Evolutionary conservation across 2,113 vertebrate species (phyloP), one percentile per base, ranked within the genome.

Genomic region (Stegastes partitus): DNA sequence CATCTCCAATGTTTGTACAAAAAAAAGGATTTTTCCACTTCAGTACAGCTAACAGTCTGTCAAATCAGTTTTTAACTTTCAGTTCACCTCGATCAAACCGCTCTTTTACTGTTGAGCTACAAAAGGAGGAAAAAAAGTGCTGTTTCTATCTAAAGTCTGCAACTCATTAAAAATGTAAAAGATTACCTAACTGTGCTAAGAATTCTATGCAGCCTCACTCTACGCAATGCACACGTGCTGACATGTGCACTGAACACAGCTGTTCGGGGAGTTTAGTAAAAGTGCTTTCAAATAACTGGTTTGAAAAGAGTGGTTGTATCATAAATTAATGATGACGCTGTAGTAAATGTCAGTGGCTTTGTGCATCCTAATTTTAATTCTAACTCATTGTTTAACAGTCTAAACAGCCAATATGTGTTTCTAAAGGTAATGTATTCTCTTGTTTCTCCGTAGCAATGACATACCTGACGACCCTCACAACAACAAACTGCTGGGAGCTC

Each of bases 391-490:
- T 34, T 34, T 7, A 34, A 34, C 31, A 1, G 31, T 50, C 6
- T 3, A 28, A 12, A 39, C 12, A 37, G n/a, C 55, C 9, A 42
- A 51, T 37, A 55, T 39, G 45, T 6, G 0, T 53, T 64, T 18
- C 25, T 74, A 68, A 66, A 53, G 44, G 47, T 22, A 67, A n/a
- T 21, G 9, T 0, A 0, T 58, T 57, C 51, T 74, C 4, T 54
- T 85, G 1, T 81, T 51, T 73, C 12, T 74, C 75, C 76, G 2
- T 58, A 99, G 98, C 87, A 99, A 99, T 9, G 98, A 99, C 56
- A 94, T 96, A n/a, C 96, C 96, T 0, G 96, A 96, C 57, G 96
- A 99, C 53, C 15, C 58, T 34, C 89, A 95, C 68, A 95, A 92
- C 73, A 95, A 95, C 93, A 93, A 91, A 23, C 94, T 99, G 45